A percentile compares a stretch with the other conserved stretches of the same genome.
Conservation (phyloP, 2,888 invertebrate genomes). For the Abrostola triplasia region DNA sequence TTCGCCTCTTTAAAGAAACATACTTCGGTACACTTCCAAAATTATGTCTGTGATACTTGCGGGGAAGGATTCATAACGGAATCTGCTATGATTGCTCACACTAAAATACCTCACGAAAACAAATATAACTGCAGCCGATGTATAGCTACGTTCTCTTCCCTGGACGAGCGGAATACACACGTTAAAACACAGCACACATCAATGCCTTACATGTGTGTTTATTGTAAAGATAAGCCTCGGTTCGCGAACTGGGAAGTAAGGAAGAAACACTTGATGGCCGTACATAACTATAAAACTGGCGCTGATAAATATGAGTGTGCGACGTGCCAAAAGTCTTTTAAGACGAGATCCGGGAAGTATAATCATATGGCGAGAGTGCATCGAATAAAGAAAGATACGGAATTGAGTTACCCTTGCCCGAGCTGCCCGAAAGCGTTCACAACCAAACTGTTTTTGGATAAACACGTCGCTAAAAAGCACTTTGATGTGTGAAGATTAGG, state of each 20-base stretch:
- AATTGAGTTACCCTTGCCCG: slow-evolving; percentile 82
- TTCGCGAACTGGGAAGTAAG: slow-evolving; percentile 83
- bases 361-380: slow-evolving; percentile 84
- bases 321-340: slow-evolving; percentile 81
- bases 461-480: slow-evolving; percentile 87
- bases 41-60: slow-evolving; percentile 84
- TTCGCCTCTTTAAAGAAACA: slow-evolving; percentile 81
- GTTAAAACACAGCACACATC: slow-evolving; percentile 82
- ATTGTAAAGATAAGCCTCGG: slow-evolving; percentile 81
- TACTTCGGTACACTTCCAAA: slow-evolving; percentile 81
- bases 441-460: slow-evolving; percentile 86
- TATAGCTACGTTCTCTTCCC: slow-evolving; percentile 78
- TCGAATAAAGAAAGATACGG: slow-evolving; percentile 80
- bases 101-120: slow-evolving; percentile 82
- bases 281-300: slow-evolving; percentile 81
- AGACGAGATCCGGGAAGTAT: slow-evolving; percentile 82
- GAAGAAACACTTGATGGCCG: slow-evolving; percentile 80
- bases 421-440: slow-evolving; percentile 87
- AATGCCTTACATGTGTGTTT: slow-evolving; percentile 80
- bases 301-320: slow-evolving; percentile 82
- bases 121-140: slow-evolving; percentile 83
- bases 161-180: slow-evolving; percentile 80
- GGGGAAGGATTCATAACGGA: slow-evolving; percentile 85
- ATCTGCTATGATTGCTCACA: slow-evolving; percentile 82
- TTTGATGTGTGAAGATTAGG: slow-evolving; percentile 69